phyloP scores from a whole-genome alignment of 2,113 vertebrate species.

The Leucosticte australis region DNA sequence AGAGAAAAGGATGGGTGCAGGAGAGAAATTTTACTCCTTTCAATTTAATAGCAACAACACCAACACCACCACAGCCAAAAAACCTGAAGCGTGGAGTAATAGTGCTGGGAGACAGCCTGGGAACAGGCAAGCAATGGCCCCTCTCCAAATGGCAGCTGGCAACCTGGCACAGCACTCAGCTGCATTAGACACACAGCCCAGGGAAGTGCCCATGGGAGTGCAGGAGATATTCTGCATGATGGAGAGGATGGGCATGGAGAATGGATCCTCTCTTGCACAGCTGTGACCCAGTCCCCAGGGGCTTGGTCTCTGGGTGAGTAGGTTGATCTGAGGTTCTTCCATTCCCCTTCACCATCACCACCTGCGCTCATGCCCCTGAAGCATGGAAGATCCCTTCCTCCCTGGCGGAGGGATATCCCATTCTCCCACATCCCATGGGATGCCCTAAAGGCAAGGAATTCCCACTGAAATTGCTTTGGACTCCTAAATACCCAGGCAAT shows the following conservation, averaged over 20 bases:
- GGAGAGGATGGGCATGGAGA: not conserved
- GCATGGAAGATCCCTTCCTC: not conserved
- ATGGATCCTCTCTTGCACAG: not conserved
- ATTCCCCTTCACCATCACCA: not conserved
- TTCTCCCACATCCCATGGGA: not conserved
- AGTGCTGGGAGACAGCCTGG: constrained; percentile 18
- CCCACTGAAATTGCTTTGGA: not conserved
- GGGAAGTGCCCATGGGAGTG: not conserved
- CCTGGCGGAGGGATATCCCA: not conserved
- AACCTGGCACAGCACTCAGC: not conserved
- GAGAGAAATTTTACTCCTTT: not conserved
- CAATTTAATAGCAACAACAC: not conserved
- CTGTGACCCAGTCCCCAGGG: not conserved
- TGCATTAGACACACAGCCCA: not conserved
- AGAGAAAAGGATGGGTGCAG: not conserved
- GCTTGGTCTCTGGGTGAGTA: not conserved
- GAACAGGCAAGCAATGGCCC: constrained; percentile 1
- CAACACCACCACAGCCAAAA: not conserved
- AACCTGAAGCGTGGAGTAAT: not conserved
- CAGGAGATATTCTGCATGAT: not conserved
- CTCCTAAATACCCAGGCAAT: not conserved
- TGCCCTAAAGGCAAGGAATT: not conserved
- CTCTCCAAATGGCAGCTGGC: constrained; percentile 48
- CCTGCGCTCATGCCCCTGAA: not conserved
- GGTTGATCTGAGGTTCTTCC: not conserved